A percentile compares a stretch with the other conserved stretches of the same genome.
Conservation (phyloP, 2,888 invertebrate genomes). For the Drosophila peninsularis region DNA sequence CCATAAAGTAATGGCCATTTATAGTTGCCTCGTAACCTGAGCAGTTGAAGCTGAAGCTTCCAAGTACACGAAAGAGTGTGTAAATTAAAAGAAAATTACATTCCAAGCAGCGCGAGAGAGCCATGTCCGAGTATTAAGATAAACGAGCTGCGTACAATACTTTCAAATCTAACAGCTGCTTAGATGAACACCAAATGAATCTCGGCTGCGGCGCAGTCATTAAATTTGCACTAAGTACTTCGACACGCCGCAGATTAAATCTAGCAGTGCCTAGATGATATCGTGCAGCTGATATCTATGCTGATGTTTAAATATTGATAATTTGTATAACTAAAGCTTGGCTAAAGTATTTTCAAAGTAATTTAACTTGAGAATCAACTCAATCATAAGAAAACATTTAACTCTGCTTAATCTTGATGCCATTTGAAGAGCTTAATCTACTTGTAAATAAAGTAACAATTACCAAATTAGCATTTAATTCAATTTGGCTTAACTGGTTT, state of each 20-base stretch:
- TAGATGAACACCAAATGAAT: not conserved
- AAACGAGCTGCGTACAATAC: constrained; percentile 2
- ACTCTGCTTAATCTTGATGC: constrained; percentile 16
- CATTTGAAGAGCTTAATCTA: constrained; percentile 6
- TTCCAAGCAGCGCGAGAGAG: not conserved
- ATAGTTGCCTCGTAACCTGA: constrained; percentile 22
- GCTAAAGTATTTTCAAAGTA: not conserved
- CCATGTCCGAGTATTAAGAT: constrained; percentile 3
- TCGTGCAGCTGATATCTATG: not conserved
- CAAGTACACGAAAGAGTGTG: constrained; percentile 23
- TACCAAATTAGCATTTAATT: constrained; percentile 46
- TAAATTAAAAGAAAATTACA: constrained; percentile 24
- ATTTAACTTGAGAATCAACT: too few relatives aligned
- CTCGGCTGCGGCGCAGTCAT: not conserved
- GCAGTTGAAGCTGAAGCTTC: constrained; percentile 12
- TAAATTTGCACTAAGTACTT: not conserved
- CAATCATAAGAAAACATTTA: too few relatives aligned
- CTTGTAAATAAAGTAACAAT: constrained; percentile 16
- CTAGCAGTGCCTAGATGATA: not conserved
- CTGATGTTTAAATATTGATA: not conserved
- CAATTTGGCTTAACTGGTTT: constrained; percentile 11
- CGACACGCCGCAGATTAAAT: not conserved
- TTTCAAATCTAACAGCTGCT: constrained; percentile 4
- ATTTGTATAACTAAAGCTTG: not conserved
- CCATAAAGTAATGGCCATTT: constrained; percentile 19